phyloP scores from a whole-genome alignment of 2,797 vertebrate genomes.

The Acridotheres tristis region DNA sequence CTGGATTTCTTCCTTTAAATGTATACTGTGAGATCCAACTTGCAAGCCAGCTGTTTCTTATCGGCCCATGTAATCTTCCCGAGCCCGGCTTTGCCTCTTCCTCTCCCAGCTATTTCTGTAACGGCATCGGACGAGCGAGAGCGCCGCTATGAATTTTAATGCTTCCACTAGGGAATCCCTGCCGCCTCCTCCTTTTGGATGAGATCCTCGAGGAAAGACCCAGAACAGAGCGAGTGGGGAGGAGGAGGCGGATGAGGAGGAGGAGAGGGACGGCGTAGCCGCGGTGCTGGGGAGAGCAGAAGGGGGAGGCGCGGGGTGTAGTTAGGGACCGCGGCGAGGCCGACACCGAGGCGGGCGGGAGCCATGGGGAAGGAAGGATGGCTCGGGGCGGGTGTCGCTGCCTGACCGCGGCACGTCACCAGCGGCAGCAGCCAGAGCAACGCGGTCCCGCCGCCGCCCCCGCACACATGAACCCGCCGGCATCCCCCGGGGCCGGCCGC shows the following conservation, averaged over 20 bases:
- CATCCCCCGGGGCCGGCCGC: not conserved
- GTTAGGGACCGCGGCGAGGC: not conserved
- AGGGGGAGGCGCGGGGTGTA: not conserved
- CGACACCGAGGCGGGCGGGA: not conserved
- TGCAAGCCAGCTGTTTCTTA: constrained; percentile 36
- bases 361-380: constrained; percentile 16
- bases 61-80: not conserved
- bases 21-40: constrained; percentile 12
- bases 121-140: not conserved
- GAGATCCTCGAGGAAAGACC: constrained; percentile 47
- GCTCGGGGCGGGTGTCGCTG: not conserved
- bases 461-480: not conserved
- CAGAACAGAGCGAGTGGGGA: not conserved
- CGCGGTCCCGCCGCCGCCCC: not conserved
- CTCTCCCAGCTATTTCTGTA: constrained; percentile 41
- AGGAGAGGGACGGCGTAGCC: not conserved
- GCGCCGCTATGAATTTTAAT: constrained; percentile 13
- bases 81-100: constrained; percentile 2
- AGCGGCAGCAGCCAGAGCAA: not conserved
- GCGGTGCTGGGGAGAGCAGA: not conserved
- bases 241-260: not conserved
- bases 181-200: constrained; percentile 30
- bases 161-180: constrained; percentile 59
- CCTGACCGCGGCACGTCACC: constrained; percentile 30
- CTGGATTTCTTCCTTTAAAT: constrained; percentile 52